Evolutionary conservation across 2,888 invertebrate species (phyloP).

Genomic region (Acanthacorydalis orientalis): DNA sequence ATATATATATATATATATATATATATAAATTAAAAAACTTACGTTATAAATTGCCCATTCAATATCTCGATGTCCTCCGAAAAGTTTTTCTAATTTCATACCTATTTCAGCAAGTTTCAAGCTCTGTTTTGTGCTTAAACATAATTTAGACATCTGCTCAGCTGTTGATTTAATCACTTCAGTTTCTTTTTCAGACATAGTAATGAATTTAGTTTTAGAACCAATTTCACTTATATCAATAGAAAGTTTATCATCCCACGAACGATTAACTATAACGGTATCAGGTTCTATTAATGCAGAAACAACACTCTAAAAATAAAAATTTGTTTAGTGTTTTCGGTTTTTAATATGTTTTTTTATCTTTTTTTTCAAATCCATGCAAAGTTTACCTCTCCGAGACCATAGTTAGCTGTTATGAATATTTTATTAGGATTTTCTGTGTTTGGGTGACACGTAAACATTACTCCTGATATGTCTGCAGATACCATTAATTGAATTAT

Average conservation of each 20-base stretch:
- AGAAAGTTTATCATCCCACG: slow-evolving; percentile 27
- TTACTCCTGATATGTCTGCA: slow-evolving; percentile 56
- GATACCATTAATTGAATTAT: slow-evolving; percentile 63
- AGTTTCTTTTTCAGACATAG: slow-evolving; percentile 25
- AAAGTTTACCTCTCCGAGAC: slow-evolving; percentile 55
- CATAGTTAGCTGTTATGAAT: slow-evolving; percentile 63
- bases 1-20: neutral
- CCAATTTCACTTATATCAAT: slow-evolving; percentile 32
- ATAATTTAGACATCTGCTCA: slow-evolving; percentile 27
- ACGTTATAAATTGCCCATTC: slow-evolving; percentile 61
- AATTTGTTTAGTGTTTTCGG: neutral
- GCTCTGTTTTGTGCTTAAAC: slow-evolving; percentile 36
- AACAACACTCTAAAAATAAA: slow-evolving; percentile 49
- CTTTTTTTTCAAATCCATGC: neutral
- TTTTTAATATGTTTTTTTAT: slow-evolving; percentile 1
- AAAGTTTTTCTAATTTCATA: slow-evolving; percentile 42
- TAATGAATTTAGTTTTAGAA: slow-evolving; percentile 33
- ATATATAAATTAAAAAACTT: slow-evolving; percentile 10
- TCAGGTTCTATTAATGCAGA: slow-evolving; percentile 65
- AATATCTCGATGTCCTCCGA: slow-evolving; percentile 56
- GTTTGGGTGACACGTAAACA: slow-evolving; percentile 67
- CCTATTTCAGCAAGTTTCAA: slow-evolving; percentile 38
- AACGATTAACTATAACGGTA: slow-evolving; percentile 40
- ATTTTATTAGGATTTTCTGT: slow-evolving; percentile 49
- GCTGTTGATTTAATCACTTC: slow-evolving; percentile 17